Conservation (phyloP, 37 sponge, comb jelly and placozoan species). For the Halichondria panicea region DNA sequence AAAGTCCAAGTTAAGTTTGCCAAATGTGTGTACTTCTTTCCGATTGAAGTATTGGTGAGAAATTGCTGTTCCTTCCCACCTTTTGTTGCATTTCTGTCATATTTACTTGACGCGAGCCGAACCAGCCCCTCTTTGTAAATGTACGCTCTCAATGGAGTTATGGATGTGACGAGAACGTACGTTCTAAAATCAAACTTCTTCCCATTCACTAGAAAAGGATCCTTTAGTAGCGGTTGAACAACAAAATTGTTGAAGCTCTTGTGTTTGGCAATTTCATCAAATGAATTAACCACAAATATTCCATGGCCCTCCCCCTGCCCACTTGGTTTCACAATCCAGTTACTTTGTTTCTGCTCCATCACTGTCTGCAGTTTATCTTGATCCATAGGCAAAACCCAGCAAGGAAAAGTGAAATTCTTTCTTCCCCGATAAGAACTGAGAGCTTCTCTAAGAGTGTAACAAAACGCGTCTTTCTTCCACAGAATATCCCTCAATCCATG, state of each 20-base stretch:
- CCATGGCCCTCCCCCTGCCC: constrained; percentile 85
- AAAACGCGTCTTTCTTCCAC: constrained; percentile 88
- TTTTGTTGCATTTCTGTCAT: constrained; percentile 53
- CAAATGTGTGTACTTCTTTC: constrained; percentile 73
- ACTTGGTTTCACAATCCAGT: constrained; percentile 79
- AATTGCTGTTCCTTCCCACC: constrained; percentile 62
- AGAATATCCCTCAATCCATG: constrained; percentile 68
- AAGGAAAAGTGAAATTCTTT: constrained; percentile 77
- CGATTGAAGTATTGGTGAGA: constrained; percentile 89
- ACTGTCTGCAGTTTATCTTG: constrained; percentile 18
- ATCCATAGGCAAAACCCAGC: constrained; percentile 88
- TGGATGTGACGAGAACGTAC: constrained; percentile 84
- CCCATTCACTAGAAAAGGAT: constrained; percentile 68
- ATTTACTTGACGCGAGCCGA: constrained; percentile 75
- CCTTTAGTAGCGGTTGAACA: constrained; percentile 70
- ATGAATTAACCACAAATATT: constrained; percentile 66
- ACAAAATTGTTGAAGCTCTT: constrained; percentile 45
- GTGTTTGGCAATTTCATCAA: constrained; percentile 20
- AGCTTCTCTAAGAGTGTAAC: constrained; percentile 67
- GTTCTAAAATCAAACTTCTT: constrained; percentile 85
- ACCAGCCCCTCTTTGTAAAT: constrained; percentile 87
- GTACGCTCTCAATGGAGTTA: constrained; percentile 74
- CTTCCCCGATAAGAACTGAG: constrained; percentile 36
- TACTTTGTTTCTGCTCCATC: constrained; percentile 24
- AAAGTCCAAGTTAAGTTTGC: constrained; percentile 88